Percentiles rank a stretch among this genome's conserved stretches.
These are phyloP conservation scores for Antrozous pallidus DNA, from an alignment of 2,797 vertebrate genomes.

Conservation along the genomic window DNA sequence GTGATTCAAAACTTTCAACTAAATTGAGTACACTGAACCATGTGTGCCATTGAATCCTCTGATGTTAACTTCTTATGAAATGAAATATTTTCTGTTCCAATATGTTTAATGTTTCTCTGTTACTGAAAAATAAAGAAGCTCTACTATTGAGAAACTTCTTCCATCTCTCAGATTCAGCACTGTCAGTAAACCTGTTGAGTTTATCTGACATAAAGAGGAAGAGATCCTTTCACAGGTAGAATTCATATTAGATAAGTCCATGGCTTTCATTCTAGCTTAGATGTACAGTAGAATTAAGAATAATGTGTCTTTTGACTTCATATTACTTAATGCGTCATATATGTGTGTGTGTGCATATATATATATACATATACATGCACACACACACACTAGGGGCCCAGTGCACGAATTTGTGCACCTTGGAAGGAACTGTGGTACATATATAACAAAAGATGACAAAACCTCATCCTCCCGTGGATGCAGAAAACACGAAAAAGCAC, in stretches of 20 bases:
- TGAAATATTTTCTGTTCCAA: not conserved
- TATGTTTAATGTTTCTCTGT: not conserved
- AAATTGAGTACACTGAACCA: not conserved
- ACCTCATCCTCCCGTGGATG: not conserved
- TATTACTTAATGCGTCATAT: not conserved
- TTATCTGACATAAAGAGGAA: not conserved
- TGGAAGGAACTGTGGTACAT: too few relatives aligned
- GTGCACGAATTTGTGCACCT: too few relatives aligned
- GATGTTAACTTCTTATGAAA: not conserved
- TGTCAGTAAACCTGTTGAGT: not conserved
- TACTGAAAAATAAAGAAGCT: not conserved
- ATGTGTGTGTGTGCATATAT: too few relatives aligned
- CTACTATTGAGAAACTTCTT: not conserved
- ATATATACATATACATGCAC: too few relatives aligned
- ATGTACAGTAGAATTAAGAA: not conserved
- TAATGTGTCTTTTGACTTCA: not conserved
- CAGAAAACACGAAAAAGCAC: not conserved
- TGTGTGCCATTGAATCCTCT: not conserved
- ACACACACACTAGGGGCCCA: too few relatives aligned
- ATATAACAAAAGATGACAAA: not conserved
- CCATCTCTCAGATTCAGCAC: not conserved
- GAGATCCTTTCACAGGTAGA: not conserved
- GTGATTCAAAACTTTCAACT: not conserved
- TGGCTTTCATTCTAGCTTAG: not conserved
- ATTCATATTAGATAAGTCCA: not conserved